Base-by-base conservation (phyloP, 2,797 vertebrate genomes). In the Urocyon cinereoargenteus region DNA sequence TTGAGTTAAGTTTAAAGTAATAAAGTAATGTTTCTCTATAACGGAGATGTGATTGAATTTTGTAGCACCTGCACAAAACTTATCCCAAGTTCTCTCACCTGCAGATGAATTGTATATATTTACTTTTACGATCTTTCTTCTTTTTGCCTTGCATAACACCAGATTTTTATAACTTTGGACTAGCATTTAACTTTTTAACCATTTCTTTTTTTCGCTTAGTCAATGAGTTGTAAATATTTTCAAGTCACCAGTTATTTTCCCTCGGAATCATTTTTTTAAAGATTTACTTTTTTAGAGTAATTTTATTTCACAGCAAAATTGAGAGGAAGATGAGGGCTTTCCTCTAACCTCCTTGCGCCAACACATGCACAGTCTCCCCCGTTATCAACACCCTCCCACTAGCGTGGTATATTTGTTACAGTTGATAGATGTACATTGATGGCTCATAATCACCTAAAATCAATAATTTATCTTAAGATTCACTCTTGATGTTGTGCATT, bases 231-330 rank as follows among this genome's bases (percentile, higher is more conserved):
- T 26, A 49, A 81, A 34, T 9, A 68, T 84, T 83, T 12, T 21
- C n/a, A 66, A 84, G 66, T 92, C 57, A 75, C 16, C 68, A 85
- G 89, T 70, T 78, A 45, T 78, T 95, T 81, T 62, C 51, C 15
- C 26, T 88, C 18, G 12, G 11, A 18, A 31, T 40, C 40, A 55
- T 26, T 57, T 72, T 84, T 66, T 53, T 51, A n/a, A 85, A 53
- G 31, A 66, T 19, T 16, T 85, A 16, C 9, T 53, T 24, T 68
- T 85, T 68, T 16, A 68, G 21, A 53, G 13, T 85, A 68, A 85
- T 53, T 78, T 78, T 85, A 68, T 19, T 34, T 85, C 61, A 51
- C 61, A 66, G 28, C 61, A 66, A 51, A 51, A 85, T 16, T 85
- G 82, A 11, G 12, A 62, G 36, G 28, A 3, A 31, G 40, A 45